Conservation (phyloP, 2,888 invertebrate genomes). For the Heliconius hortense region DNA sequence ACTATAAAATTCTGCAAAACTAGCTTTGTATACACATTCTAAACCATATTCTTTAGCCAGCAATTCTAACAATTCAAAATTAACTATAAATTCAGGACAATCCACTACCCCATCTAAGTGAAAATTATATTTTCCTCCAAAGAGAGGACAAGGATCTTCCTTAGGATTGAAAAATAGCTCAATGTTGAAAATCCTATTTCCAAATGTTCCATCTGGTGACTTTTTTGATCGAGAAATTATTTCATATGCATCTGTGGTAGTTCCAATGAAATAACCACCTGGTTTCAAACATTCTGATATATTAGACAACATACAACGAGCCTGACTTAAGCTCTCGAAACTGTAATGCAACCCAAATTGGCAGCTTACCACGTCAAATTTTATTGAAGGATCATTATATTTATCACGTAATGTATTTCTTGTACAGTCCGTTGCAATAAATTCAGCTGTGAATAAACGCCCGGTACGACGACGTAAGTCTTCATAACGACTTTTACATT, state of each 20-base stretch:
- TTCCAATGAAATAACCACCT: constrained; percentile 98
- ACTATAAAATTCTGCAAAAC: constrained; percentile 91
- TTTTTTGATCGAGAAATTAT: constrained; percentile 89
- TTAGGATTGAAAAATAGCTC: constrained; percentile 85
- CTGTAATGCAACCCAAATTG: constrained; percentile 99
- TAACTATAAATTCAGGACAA: constrained; percentile 98
- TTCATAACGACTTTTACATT: constrained; percentile 92
- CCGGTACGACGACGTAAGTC: constrained; percentile 81
- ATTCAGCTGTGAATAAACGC: constrained; percentile 90
- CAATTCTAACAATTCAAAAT: constrained; percentile 92
- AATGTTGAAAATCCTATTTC: constrained; percentile 90
- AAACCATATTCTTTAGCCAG: constrained; percentile 87
- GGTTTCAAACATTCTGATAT: constrained; percentile 93
- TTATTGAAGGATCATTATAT: constrained; percentile 88
- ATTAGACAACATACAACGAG: constrained; percentile 95
- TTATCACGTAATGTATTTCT: constrained; percentile 89
- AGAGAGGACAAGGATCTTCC: constrained; percentile 88
- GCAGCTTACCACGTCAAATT: constrained; percentile 95
- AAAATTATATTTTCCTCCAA: constrained; percentile 98
- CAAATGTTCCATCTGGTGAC: constrained; percentile 83
- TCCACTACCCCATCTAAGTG: constrained; percentile 97
- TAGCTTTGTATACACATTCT: constrained; percentile 85
- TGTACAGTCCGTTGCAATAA: constrained; percentile 96
- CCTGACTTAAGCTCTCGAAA: constrained; percentile 94
- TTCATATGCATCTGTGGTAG: constrained; percentile 96